phyloP scores from a whole-genome alignment of 2,113 vertebrate species.

The Nesogale talazaci region DNA sequence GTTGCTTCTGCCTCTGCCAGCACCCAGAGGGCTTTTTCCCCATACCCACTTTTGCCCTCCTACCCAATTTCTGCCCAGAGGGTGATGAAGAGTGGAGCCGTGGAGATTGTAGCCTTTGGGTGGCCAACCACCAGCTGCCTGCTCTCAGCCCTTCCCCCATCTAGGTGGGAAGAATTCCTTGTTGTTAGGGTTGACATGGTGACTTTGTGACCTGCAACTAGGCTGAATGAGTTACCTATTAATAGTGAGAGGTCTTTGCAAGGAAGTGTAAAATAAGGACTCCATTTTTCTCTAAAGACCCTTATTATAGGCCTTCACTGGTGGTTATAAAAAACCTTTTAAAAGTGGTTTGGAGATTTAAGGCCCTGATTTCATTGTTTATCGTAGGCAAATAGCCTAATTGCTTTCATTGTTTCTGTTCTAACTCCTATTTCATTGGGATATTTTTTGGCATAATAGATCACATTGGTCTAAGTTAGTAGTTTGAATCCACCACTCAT shows the following conservation, averaged over 20 bases:
- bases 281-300: not conserved
- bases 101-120: not conserved
- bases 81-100: not conserved
- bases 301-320: not conserved
- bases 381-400: too few species aligned
- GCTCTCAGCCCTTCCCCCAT: not conserved
- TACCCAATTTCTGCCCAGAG: not conserved
- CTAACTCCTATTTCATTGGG: too few species aligned
- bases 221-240: not conserved
- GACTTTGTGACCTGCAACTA: conserved; percentile 71
- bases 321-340: too few species aligned
- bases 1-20: not conserved
- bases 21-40: not conserved
- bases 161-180: not conserved
- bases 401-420: too few species aligned
- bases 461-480: too few species aligned
- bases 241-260: too few species aligned
- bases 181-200: conserved; percentile 67
- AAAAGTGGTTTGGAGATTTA: too few species aligned
- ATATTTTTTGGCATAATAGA: too few species aligned
- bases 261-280: too few species aligned
- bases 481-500: too few species aligned
- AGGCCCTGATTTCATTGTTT: too few species aligned
- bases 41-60: not conserved
- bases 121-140: not conserved